Evolutionary conservation across 2,888 invertebrate species (phyloP), one percentile per base, ranked within the genome.

Genomic region (Escarpia spicata): DNA sequence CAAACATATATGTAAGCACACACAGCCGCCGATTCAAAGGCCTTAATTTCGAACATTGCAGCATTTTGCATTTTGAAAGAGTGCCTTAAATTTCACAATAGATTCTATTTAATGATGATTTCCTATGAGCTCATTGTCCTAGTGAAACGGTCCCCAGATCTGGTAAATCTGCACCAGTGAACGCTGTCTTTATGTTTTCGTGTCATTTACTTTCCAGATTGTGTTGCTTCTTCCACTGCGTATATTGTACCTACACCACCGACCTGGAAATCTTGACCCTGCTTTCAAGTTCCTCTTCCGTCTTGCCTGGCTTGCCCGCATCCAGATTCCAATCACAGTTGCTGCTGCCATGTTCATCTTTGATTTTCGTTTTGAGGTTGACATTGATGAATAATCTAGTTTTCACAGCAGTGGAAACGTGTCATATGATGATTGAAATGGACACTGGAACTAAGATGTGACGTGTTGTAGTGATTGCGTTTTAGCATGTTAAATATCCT

Each of bases 271-370:
- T 75, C 75, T 75, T 6, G 75, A 75, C n/a, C 75, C 75, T 26
- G 75, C 75, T 4, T 26, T 93, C 26, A 44, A 90, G 31, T 93
- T 93, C 92, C 91, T 93, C 45, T 93, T 93, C 89, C 90, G 92
- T 43, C 92, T 93, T 3, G 93, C 93, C 19, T 93, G 93, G 93
- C 58, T 91, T 12, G 91, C 75, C 31, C 92, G 91, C 43, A 37
- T 93, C n/a, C 92, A 90, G 12, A 44, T 93, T n/a, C 93, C 93
- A 1, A n/a, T 90, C 31, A 90, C 92, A 9, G 91, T 93, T 15
- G 89, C 90, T 6, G 92, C 92, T 26, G 91, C 60, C 43, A 90
- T 58, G 75, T 58, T 93, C 58, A 90, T 91, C n/a, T 91, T 92
- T 37, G 92, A 93, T 89, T 9, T 92, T 43, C 92, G 92, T 12